phyloP scores from a whole-genome alignment of 2,113 vertebrate genomes.

The Nansenia antarctica region DNA sequence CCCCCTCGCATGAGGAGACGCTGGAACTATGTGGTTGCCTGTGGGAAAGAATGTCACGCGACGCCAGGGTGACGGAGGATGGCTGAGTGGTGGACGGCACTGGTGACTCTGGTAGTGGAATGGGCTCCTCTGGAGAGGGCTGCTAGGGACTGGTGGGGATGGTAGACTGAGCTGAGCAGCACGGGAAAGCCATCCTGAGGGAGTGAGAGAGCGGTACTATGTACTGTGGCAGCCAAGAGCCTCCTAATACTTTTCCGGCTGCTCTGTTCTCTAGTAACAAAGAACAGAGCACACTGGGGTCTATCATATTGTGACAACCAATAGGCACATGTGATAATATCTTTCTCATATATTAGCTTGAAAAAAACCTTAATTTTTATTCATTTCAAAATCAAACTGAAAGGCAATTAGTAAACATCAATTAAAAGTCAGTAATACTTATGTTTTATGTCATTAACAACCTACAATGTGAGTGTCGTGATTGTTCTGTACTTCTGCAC shows the following conservation, averaged over 20 bases:
- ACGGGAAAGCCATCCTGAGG: conserved; percentile 11
- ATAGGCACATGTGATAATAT: no score
- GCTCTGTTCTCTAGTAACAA: no score
- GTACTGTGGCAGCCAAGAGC: conserved; percentile 30
- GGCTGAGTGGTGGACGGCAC: conserved; percentile 57
- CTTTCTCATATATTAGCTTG: no score
- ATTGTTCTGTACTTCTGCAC: no score
- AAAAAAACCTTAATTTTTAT: no score
- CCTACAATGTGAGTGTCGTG: no score
- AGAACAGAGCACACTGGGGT: no score
- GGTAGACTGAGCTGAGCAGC: conserved; percentile 15
- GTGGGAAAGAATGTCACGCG: conserved; percentile 86
- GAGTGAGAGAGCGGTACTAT: conserved; percentile 27
- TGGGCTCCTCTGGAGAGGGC: background rate
- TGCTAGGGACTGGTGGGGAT: conserved; percentile 40
- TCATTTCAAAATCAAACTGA: no score
- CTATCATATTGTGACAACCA: no score
- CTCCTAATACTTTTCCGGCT: background rate
- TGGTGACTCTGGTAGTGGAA: conserved; percentile 51
- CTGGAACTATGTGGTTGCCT: conserved; percentile 84
- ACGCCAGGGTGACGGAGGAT: conserved; percentile 82
- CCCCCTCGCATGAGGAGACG: conserved; percentile 81
- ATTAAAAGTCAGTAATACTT: no score
- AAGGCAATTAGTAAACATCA: no score
- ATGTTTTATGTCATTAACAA: no score